Evolutionary conservation across 2,113 vertebrate genomes (phyloP), one percentile per base, ranked within the genome.

Genomic region (Polyodon spathula): DNA sequence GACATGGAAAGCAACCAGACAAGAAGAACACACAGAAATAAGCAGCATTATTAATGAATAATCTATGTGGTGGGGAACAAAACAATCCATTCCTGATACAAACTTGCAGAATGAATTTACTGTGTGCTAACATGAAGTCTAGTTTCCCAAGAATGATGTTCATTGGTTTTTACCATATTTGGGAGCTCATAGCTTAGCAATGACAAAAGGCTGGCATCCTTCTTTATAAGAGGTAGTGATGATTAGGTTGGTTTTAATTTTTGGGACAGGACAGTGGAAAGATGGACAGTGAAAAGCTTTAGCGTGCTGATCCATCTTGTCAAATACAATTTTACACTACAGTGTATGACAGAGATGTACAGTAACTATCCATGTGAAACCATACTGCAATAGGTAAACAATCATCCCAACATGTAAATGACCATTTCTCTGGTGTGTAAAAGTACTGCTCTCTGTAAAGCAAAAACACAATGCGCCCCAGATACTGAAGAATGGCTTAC

Each of bases 401-500:
- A 76, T 75, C 65, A 63, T 60, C 59, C 37, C 61, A 43, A 64
- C 70, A 77, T 64, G 70, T 65, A 55, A 68, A 65, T 61, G 59
- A 58, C 74, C 51, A 62, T 59, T 43, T 58, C 27, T 43, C 54
- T 10, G 3, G 11, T 38, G 63, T 63, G 72, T 74, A 69, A 64
- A 63, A 66, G 71, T 56, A 48, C 16, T 10, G 40, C 55, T 8
- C 27, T n/a, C 56, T 43, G n/a, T 65, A 8, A 37, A 58, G 51
- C 6, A 16, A 69, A 71, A 74, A 73, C 67, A 67, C 73, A 61
- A 71, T 68, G 64, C 58, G 60, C 72, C 71, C 73, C 64, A 27
- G 56, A 56, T 58, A 60, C 66, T 43, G 55, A 14, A 38, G 5
- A 55, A 55, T 55, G 54, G 70, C 65, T 44, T 63, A 58, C 63